Conservation (phyloP, 2,113 vertebrate genomes). For the Tenrec ecaudatus region DNA sequence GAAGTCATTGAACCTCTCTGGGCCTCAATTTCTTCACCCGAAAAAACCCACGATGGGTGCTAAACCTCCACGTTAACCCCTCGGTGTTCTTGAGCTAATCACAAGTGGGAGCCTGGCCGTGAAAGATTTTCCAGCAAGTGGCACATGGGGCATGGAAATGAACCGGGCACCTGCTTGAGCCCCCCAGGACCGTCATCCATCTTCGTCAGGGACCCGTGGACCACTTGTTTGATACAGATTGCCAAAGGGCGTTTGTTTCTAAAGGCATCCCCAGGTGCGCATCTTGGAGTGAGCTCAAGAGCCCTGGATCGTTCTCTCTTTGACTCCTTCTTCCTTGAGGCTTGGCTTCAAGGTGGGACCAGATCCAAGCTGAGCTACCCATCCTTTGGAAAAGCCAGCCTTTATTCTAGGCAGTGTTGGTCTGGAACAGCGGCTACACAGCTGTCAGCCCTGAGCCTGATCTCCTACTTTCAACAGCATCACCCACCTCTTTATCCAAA, state of each 20-base stretch:
- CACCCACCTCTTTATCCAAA: constrained; percentile 15
- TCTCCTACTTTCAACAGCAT: not conserved
- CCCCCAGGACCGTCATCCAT: not conserved
- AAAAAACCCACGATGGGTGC: not conserved
- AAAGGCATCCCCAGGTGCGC: constrained; percentile 5
- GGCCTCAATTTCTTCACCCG: not conserved
- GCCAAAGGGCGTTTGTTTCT: not conserved
- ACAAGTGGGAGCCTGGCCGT: not conserved
- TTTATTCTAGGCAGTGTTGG: not conserved
- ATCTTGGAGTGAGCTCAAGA: constrained; percentile 28
- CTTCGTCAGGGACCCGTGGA: not conserved
- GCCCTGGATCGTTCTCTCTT: constrained; percentile 9
- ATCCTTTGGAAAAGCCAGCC: not conserved
- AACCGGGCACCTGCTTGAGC: not conserved
- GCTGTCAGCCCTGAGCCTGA: not conserved
- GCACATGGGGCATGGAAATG: not conserved
- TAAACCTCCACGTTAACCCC: not conserved
- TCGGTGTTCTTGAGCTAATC: not conserved
- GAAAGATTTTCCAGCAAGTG: not conserved
- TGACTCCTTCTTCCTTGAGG: not conserved
- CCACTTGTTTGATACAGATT: not conserved
- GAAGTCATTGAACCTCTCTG: not conserved
- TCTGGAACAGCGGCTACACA: not conserved
- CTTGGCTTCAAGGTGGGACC: not conserved
- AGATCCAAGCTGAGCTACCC: not conserved